Evolutionary conservation across 2,888 invertebrate genomes (phyloP), one percentile per base, ranked within the genome.

Genomic region (Mythimna loreyi): DNA sequence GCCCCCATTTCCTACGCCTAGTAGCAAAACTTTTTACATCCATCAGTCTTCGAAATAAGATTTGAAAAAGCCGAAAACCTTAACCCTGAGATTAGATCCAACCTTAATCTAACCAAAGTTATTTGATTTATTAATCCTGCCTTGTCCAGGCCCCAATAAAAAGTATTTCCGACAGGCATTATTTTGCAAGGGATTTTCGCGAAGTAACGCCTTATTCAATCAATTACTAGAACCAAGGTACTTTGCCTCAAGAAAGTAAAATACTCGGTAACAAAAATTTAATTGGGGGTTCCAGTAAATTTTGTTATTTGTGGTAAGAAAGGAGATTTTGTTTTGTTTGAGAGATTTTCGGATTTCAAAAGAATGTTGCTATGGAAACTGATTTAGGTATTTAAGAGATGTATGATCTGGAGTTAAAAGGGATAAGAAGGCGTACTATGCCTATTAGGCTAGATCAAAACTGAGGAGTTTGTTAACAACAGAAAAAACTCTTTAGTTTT

Each of bases 151-250:
- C 16, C 19, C 8, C 25, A 67, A 69, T 63, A 69, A 58, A 71
- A 58, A 64, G 57, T 72, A 64, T 78, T 60, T 66, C 56, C 67
- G 61, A 21, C 58, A 40, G 5, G 70, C 70, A 71, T 72, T 65
- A 80, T 72, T 78, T 62, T 75, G 21, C 60, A 68, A 69, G 61
- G 66, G 69, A 75, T 73, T 58, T 50, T 52, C 59, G 60, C 55
- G 75, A 80, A 82, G 78, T 71, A 72, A 82, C 61, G 78, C 72
- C 72, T 83, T 69, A 83, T 83, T 83, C 79, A 78, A 83, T 83
- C 73, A 83, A 83, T 82, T 76, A 82, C 59, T 40, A 40, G 40
- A 40, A 40, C 16, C 40, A 40, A 40, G 74, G 72, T 79, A 62
- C 73, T 70, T 74, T 67, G 68, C 59, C 70, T 67, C 56, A 55